Conservation (phyloP, 2,113 vertebrate genomes). For the Geococcyx californianus region DNA sequence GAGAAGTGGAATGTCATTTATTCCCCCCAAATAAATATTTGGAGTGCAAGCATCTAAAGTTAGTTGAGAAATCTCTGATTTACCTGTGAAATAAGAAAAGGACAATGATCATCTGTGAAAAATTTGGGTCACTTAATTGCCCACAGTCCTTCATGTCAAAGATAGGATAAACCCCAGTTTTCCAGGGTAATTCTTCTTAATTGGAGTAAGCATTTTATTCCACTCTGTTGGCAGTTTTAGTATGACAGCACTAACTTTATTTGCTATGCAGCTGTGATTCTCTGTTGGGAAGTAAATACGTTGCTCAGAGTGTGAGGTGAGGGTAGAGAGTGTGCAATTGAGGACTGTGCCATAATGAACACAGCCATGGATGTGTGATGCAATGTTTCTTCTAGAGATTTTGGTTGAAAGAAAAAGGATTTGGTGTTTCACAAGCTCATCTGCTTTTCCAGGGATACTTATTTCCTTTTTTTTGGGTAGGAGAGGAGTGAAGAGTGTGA, state of each 20-base stretch:
- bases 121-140: neutral
- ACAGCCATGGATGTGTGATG: neutral
- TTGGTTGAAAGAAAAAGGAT: neutral
- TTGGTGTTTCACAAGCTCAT: neutral
- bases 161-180: neutral
- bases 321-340: neutral
- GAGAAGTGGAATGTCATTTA: neutral
- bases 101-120: neutral
- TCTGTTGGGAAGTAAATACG: neutral
- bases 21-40: neutral
- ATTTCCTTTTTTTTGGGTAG: neutral
- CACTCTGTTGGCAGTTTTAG: neutral
- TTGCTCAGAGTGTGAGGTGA: neutral
- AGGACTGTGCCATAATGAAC: neutral
- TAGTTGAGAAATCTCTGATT: neutral
- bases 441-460: neutral
- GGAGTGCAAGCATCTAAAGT: neutral
- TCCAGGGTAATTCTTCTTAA: neutral
- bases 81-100: neutral
- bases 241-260: neutral
- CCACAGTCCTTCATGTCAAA: neutral
- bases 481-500: accelerated
- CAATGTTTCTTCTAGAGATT: neutral
- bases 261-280: neutral
- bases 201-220: neutral